phyloP scores from a whole-genome alignment of 2,797 vertebrate species.

The Lacerta viridis region DNA sequence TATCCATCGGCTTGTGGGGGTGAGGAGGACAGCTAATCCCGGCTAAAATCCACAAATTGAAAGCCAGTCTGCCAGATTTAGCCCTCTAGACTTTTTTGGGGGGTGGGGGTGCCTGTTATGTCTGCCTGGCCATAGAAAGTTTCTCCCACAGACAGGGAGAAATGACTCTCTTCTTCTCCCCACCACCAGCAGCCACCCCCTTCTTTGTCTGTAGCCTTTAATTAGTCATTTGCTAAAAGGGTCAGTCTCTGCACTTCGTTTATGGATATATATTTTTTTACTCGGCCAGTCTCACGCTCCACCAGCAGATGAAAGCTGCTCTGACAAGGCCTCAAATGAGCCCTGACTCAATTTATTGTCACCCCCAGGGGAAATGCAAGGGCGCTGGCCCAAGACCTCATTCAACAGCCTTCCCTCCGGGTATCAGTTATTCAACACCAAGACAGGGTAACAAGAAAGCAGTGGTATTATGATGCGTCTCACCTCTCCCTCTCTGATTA shows the following conservation, averaged over 20 bases:
- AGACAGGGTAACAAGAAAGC: too few species aligned
- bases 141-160: conserved; percentile 4
- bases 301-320: background rate
- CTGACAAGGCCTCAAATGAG: background rate
- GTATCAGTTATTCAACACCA: too few species aligned
- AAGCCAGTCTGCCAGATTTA: background rate
- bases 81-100: background rate
- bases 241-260: background rate
- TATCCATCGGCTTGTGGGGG: background rate
- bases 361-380: background rate
- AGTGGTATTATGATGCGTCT: too few species aligned
- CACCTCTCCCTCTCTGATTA: too few species aligned
- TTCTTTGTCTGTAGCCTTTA: background rate
- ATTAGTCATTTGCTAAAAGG: background rate
- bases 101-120: background rate
- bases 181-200: background rate
- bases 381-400: background rate
- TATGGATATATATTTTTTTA: background rate
- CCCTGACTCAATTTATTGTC: background rate
- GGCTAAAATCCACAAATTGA: background rate
- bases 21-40: background rate
- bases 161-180: background rate
- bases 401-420: background rate
- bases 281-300: background rate
- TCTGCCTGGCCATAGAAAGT: background rate